phyloP scores from a whole-genome alignment of 2,888 invertebrate genomes.

The Leptopterna dolabrata region DNA sequence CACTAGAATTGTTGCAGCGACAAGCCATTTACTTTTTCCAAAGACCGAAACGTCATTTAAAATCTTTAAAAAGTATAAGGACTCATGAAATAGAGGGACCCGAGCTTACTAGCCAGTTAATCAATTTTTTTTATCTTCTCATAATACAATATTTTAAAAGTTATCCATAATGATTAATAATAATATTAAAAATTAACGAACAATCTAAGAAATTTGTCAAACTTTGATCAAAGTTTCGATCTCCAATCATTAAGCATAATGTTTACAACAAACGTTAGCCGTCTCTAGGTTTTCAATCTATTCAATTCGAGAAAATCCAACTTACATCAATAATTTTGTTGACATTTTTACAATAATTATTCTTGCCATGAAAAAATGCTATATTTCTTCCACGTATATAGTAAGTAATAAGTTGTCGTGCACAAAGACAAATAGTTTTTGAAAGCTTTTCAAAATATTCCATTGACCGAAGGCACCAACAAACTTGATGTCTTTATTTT shows the following conservation, averaged over 20 bases:
- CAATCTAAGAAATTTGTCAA: background rate
- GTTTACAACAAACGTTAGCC: slow-evolving; percentile 43
- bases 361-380: background rate
- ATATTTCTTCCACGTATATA: background rate
- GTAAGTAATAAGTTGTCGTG: background rate
- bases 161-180: slow-evolving; percentile 24
- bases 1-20: background rate
- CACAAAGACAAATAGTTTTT: background rate
- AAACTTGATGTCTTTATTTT: slow-evolving; percentile 45
- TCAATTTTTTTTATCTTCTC: background rate
- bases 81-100: background rate
- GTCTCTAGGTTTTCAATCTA: slow-evolving; percentile 31
- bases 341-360: background rate
- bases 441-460: slow-evolving; percentile 34
- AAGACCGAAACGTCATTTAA: background rate
- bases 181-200: slow-evolving; percentile 19
- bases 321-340: slow-evolving; percentile 5
- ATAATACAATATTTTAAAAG: slow-evolving; percentile 11
- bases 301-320: slow-evolving; percentile 40
- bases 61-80: background rate
- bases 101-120: slow-evolving; percentile 19
- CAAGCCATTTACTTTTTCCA: background rate
- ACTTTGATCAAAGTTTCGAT: background rate
- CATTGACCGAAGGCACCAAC: slow-evolving; percentile 48
- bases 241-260: slow-evolving; percentile 25